A percentile compares a stretch with the other conserved stretches of the same genome.
phyloP scores from a whole-genome alignment of 2,888 invertebrate genomes.

The Sepiola atlantica region DNA sequence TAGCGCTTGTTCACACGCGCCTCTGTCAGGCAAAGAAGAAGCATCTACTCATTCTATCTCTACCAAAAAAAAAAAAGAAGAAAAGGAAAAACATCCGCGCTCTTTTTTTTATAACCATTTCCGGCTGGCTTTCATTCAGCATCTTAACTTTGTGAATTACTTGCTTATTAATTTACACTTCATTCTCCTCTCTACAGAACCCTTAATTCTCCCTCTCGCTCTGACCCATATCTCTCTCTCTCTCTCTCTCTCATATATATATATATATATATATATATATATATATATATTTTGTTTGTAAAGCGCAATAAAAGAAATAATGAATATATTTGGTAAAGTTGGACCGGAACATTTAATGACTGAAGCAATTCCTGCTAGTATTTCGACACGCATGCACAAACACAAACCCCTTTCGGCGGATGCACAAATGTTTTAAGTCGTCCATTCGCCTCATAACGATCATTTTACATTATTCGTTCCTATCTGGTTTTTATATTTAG shows the following conservation, averaged over 20 bases:
- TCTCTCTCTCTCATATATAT: too few relatives aligned
- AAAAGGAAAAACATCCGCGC: not conserved
- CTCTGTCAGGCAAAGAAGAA: not conserved
- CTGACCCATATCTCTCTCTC: too few relatives aligned
- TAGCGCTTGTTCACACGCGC: not conserved
- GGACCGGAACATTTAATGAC: not conserved
- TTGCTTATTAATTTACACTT: not conserved
- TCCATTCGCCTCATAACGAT: not conserved
- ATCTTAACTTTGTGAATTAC: conserved; percentile 14
- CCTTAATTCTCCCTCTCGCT: not conserved
- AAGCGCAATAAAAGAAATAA: too few relatives aligned
- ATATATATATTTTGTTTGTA: too few relatives aligned
- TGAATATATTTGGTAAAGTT: not conserved
- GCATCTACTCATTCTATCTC: not conserved
- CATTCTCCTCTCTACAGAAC: not conserved
- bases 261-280: too few relatives aligned
- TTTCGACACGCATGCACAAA: not conserved
- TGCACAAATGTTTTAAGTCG: not conserved
- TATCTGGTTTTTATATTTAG: not conserved
- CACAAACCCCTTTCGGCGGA: not conserved
- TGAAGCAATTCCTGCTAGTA: not conserved
- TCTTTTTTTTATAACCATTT: not conserved
- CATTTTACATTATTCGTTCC: not conserved
- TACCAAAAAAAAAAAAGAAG: not conserved
- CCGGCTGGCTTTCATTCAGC: not conserved